A percentile compares a stretch with the other conserved stretches of the same genome.
phyloP scores from a whole-genome alignment of 2,888 invertebrate genomes.

The Melinopterus prodromus region DNA sequence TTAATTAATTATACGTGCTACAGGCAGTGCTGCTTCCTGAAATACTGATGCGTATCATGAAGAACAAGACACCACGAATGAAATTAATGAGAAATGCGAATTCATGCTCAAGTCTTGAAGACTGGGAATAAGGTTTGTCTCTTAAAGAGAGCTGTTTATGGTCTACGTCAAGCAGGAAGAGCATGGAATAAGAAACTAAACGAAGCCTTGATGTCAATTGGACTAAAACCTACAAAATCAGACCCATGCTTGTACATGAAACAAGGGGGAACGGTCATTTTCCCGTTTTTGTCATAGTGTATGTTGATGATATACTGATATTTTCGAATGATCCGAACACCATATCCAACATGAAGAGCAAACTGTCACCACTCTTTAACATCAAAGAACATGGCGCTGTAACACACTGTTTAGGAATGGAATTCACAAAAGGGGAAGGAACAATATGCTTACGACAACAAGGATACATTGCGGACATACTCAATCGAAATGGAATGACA shows the following conservation, averaged over 20 bases:
- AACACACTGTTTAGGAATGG: slow-evolving; percentile 45
- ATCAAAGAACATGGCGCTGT: slow-evolving; percentile 43
- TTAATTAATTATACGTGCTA: too few species aligned
- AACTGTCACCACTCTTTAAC: slow-evolving; percentile 32
- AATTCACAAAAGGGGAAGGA: slow-evolving; percentile 38
- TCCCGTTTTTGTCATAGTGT: slow-evolving; percentile 36
- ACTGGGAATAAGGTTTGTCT: slow-evolving; percentile 40
- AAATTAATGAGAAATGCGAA: background rate
- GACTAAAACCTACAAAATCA: slow-evolving; percentile 34
- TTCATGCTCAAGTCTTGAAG: background rate
- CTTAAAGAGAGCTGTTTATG: slow-evolving; percentile 44
- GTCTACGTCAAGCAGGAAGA: slow-evolving; percentile 42
- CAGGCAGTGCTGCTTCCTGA: too few species aligned
- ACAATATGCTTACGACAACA: slow-evolving; percentile 39
- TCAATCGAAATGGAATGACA: slow-evolving; percentile 46
- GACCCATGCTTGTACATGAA: slow-evolving; percentile 44
- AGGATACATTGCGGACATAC: slow-evolving; percentile 45
- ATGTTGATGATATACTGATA: slow-evolving; percentile 47
- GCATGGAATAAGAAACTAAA: slow-evolving; percentile 43
- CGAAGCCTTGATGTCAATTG: slow-evolving; percentile 36
- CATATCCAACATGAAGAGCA: slow-evolving; percentile 16
- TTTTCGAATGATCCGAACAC: slow-evolving; percentile 35
- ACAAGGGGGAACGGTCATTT: slow-evolving; percentile 36
- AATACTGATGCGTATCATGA: too few species aligned
- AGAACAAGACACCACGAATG: background rate